A percentile compares a stretch with the other conserved stretches of the same genome.
phyloP scores from a whole-genome alignment of 2,797 vertebrate species.

The Hippopotamyrus pictus region DNA sequence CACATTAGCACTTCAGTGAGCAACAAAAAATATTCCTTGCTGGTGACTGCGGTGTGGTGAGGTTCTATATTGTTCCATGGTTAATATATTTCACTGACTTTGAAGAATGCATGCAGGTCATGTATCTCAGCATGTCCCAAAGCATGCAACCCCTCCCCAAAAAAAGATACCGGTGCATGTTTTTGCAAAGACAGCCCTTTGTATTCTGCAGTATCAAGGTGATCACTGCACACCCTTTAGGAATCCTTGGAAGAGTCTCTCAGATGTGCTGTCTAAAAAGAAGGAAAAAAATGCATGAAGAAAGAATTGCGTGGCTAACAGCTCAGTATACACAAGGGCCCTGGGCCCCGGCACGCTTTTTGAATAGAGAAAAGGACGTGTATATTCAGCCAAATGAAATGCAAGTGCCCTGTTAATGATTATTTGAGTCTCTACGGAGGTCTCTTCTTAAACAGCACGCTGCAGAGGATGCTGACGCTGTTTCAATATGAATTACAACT shows the following conservation, averaged over 20 bases:
- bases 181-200: neutral
- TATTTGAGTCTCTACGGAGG: conserved; percentile 1
- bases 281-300: neutral
- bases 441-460: neutral
- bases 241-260: conserved; percentile 2
- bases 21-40: neutral
- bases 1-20: neutral
- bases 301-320: neutral
- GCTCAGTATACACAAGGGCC: neutral
- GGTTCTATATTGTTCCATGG: neutral
- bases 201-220: neutral
- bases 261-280: neutral
- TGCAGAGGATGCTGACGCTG: neutral
- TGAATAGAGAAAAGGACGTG: neutral
- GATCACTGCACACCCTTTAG: conserved; percentile 2
- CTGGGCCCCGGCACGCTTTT: neutral
- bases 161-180: neutral
- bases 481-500: conserved; percentile 21
- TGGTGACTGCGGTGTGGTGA: neutral
- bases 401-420: neutral
- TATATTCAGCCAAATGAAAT: neutral
- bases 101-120: neutral
- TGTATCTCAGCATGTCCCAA: conserved; percentile 3
- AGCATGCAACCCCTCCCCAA: neutral
- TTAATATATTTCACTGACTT: neutral